Evolutionary conservation across 2,113 vertebrate genomes (phyloP).

Genomic region (Triplophysa rosa): DNA sequence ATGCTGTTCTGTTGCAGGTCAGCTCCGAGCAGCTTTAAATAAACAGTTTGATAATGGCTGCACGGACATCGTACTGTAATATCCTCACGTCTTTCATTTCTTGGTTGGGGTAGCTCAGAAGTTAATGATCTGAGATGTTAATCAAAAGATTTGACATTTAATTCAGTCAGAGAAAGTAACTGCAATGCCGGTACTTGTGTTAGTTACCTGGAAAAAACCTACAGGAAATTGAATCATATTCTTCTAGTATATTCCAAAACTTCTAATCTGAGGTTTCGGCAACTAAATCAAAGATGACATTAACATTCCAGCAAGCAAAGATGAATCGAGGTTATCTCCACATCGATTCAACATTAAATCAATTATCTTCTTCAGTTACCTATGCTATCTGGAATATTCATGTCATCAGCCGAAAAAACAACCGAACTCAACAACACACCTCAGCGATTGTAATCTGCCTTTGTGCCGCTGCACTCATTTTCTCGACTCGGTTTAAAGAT

Average conservation of each 20-base stretch:
- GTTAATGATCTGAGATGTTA: not conserved
- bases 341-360: too few species aligned
- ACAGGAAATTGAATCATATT: conserved; percentile 4
- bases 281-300: too few species aligned
- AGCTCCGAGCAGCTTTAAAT: not conserved
- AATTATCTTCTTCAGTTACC: too few species aligned
- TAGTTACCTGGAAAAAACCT: not conserved
- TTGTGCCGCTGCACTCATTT: not conserved
- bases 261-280: too few species aligned
- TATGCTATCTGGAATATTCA: too few species aligned
- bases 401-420: too few species aligned
- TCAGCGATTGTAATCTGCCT: not conserved
- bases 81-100: not conserved
- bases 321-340: too few species aligned
- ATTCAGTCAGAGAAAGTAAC: not conserved
- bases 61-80: not conserved
- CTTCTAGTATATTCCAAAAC: not conserved
- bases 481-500: not conserved
- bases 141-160: not conserved
- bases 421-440: not conserved
- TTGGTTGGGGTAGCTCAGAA: not conserved
- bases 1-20: not conserved
- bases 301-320: too few species aligned
- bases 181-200: too few species aligned
- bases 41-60: not conserved